Evolutionary conservation across 2,113 vertebrate species (phyloP).

Genomic region (Lagopus muta): DNA sequence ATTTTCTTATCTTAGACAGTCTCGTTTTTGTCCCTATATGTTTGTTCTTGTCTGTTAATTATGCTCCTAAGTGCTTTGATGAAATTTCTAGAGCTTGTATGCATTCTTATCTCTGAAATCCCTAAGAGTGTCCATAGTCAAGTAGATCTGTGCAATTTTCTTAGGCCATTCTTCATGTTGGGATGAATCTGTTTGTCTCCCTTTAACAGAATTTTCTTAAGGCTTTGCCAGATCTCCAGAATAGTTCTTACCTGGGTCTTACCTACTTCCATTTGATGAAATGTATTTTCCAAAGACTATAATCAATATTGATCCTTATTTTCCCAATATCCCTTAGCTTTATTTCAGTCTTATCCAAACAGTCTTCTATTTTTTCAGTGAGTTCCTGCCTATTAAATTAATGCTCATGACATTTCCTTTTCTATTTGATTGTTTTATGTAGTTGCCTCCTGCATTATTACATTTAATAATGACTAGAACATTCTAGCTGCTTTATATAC

Average conservation of each 20-base stretch:
- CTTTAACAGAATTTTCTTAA: neutral
- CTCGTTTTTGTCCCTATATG: neutral
- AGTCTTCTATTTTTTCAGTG: neutral
- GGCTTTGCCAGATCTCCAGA: neutral
- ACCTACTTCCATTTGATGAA: neutral
- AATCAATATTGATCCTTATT: neutral
- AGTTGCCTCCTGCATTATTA: neutral
- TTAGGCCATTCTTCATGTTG: neutral
- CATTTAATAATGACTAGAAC: accelerated
- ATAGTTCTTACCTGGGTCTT: neutral
- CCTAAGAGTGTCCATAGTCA: neutral
- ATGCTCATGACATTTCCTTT: neutral
- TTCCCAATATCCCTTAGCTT: neutral
- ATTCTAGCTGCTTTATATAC: neutral
- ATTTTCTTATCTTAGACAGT: neutral
- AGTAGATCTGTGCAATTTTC: neutral
- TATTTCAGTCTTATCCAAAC: neutral
- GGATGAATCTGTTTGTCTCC: neutral
- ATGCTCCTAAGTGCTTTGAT: neutral
- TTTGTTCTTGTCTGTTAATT: neutral
- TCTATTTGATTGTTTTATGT: neutral
- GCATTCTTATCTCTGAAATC: neutral
- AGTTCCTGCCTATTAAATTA: neutral
- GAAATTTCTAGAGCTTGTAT: neutral
- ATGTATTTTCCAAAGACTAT: neutral